A percentile compares a stretch with the other conserved stretches of the same genome.
phyloP scores from a whole-genome alignment of 2,113 vertebrate genomes.

The Stictonetta naevosa region DNA sequence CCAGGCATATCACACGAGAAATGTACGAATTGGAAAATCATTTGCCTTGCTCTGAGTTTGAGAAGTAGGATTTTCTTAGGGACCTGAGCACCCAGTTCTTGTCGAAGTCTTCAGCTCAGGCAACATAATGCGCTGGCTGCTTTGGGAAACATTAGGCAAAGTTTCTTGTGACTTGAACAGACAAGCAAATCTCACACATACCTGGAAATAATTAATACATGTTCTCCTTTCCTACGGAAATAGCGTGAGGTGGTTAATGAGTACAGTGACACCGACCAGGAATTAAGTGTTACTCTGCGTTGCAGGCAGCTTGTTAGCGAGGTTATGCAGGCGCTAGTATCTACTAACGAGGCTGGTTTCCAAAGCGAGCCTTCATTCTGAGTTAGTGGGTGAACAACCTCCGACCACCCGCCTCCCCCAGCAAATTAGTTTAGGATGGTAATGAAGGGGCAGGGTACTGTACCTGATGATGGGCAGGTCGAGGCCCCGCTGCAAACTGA shows the following conservation, averaged over 20 bases:
- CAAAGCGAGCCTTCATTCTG: not conserved
- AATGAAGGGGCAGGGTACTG: constrained; percentile 79
- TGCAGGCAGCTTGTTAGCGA: not conserved
- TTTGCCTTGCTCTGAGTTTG: not conserved
- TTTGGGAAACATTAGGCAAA: fast-evolving
- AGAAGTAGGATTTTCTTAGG: not conserved
- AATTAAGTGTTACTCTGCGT: not conserved
- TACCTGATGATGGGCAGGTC: constrained; percentile 99
- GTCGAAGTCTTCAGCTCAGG: not conserved
- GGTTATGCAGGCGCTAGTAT: not conserved
- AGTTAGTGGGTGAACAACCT: constrained; percentile 49
- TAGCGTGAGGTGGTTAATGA: not conserved
- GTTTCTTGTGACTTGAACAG: not conserved
- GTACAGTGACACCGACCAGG: not conserved
- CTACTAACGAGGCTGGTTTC: not conserved
- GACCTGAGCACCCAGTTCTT: fast-evolving
- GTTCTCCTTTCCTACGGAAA: not conserved
- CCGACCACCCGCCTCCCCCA: constrained; percentile 38
- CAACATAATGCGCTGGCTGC: not conserved
- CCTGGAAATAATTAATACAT: not conserved
- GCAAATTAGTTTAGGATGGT: constrained; percentile 48
- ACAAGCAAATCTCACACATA: not conserved
- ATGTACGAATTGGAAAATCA: not conserved
- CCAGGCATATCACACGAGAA: not conserved
- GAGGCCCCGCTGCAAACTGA: constrained; percentile 98